Conservation (phyloP, 2,113 vertebrate species). For the Sinocyclocheilus anshuiensis region DNA sequence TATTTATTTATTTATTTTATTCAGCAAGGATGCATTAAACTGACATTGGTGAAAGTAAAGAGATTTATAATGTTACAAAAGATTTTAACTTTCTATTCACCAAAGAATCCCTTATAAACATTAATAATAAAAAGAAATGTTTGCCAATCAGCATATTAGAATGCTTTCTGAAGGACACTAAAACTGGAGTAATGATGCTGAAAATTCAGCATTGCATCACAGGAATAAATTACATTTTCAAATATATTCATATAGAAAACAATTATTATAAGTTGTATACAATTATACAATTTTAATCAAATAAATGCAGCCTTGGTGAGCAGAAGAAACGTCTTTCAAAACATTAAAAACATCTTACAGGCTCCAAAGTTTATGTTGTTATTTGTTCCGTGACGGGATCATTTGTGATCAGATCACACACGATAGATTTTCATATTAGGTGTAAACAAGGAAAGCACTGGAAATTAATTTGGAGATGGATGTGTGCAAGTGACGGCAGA, state of each 20-base stretch:
- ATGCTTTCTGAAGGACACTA: not conserved
- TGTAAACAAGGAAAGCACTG: slow-evolving; percentile 5
- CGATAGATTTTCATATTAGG: not conserved
- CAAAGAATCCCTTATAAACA: not conserved
- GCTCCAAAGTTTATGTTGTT: not conserved
- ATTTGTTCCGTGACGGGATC: not conserved
- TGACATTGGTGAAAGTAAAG: too few relatives aligned
- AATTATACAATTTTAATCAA: not conserved
- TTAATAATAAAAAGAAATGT: not conserved
- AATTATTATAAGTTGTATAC: not conserved
- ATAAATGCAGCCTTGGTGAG: not conserved
- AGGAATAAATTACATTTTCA: not conserved
- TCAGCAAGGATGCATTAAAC: not conserved
- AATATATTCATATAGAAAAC: not conserved
- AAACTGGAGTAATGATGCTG: not conserved
- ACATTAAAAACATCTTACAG: not conserved
- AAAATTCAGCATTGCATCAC: not conserved
- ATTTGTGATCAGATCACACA: not conserved
- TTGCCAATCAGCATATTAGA: not conserved
- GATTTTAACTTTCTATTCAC: not conserved
- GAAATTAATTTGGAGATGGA: not conserved
- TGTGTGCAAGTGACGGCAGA: not conserved
- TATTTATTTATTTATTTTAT: not conserved
- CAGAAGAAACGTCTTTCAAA: not conserved
- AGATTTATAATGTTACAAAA: too few relatives aligned